These are phyloP conservation scores for Peribatodes rhomboidaria DNA, from an alignment of 2,888 invertebrate species.

Conservation along the genomic window DNA sequence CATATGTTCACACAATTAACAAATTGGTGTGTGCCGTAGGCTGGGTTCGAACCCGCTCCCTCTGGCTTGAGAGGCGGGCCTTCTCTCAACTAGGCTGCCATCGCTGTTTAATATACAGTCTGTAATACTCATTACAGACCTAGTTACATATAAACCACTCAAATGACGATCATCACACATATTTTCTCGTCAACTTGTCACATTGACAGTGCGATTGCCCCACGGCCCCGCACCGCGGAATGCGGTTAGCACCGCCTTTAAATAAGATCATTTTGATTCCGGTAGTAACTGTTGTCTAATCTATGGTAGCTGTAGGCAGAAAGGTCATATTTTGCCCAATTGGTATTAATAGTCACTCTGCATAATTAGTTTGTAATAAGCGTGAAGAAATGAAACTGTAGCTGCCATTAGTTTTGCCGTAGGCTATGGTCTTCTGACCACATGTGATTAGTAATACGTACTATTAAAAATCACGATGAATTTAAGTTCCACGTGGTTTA, in stretches of 20 bases:
- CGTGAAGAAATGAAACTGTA: background rate
- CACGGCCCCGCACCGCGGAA: constrained; percentile 30
- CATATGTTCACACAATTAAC: too few relatives aligned
- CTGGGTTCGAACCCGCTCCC: too few relatives aligned
- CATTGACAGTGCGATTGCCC: constrained; percentile 22
- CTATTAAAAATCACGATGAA: too few relatives aligned
- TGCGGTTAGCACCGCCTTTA: constrained; percentile 31
- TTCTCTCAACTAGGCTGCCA: background rate
- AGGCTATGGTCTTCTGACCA: background rate
- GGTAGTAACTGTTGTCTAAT: constrained; percentile 20
- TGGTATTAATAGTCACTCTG: constrained; percentile 9
- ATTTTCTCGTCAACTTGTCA: constrained; percentile 24
- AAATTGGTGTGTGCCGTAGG: too few relatives aligned
- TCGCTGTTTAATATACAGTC: too few relatives aligned
- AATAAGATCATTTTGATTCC: constrained; percentile 34
- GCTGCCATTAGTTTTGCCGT: background rate
- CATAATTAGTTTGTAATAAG: constrained; percentile 3
- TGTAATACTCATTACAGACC: too few relatives aligned
- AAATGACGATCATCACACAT: constrained; percentile 13
- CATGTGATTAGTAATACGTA: too few relatives aligned
- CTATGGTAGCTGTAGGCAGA: constrained; percentile 24
- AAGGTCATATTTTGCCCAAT: constrained; percentile 35
- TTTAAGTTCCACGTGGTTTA: too few relatives aligned
- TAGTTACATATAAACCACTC: background rate
- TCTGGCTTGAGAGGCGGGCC: too few relatives aligned